A percentile compares a stretch with the other conserved stretches of the same genome.
phyloP scores from a whole-genome alignment of 2,888 invertebrate species.

The Dryobotodes eremita region DNA sequence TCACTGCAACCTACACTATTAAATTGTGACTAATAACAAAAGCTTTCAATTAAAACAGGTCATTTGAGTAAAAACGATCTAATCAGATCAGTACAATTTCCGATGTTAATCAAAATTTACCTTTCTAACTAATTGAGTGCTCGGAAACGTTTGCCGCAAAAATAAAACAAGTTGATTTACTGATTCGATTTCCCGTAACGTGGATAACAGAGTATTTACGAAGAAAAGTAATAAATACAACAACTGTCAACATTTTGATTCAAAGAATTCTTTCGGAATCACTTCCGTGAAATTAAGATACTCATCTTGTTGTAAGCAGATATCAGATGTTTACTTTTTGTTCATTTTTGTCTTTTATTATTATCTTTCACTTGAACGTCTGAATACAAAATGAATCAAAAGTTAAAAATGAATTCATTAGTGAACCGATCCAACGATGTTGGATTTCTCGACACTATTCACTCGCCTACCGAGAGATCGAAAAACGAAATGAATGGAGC shows the following conservation, averaged over 20 bases:
- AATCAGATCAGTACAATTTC: constrained; percentile 27
- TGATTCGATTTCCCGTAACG: constrained; percentile 10
- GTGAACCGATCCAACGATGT: too few species aligned
- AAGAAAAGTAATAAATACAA: constrained; percentile 31
- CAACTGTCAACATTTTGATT: constrained; percentile 14
- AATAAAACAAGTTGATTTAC: constrained; percentile 31
- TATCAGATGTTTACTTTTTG: too few species aligned
- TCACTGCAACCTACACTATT: not conserved
- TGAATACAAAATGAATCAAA: too few species aligned
- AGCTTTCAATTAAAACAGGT: not conserved
- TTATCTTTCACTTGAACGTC: too few species aligned
- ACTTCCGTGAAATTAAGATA: constrained; percentile 9
- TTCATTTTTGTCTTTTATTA: too few species aligned
- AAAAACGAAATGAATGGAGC: too few species aligned
- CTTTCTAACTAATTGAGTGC: constrained; percentile 1
- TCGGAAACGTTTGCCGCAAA: constrained; percentile 19
- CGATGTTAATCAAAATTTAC: not conserved
- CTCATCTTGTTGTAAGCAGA: too few species aligned
- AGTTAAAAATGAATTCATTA: too few species aligned
- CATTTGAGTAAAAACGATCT: not conserved
- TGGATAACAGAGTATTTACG: constrained; percentile 21
- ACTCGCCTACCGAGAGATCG: too few species aligned
- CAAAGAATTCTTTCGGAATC: constrained; percentile 6
- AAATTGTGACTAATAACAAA: not conserved
- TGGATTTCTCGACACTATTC: too few species aligned